Evolutionary conservation across 2,113 vertebrate species (phyloP).

Genomic region (Hyperopisus bebe): DNA sequence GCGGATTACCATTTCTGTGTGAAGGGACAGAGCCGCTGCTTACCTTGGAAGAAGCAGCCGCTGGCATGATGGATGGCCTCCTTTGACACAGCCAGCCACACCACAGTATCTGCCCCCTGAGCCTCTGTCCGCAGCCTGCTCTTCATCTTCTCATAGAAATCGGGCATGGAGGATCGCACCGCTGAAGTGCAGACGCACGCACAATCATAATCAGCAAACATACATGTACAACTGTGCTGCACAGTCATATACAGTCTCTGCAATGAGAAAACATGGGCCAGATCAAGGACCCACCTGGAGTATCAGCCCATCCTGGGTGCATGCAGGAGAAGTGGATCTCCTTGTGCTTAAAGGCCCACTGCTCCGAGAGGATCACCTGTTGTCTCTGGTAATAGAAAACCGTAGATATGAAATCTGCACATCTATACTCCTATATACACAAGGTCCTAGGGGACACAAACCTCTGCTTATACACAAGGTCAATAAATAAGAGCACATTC

Average conservation of each 20-base stretch:
- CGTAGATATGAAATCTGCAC: background rate
- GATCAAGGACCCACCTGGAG: slow-evolving; percentile 56
- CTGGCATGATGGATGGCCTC: slow-evolving; percentile 52
- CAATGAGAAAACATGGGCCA: background rate
- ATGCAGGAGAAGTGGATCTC: slow-evolving; percentile 72
- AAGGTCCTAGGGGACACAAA: background rate
- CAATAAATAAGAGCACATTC: background rate
- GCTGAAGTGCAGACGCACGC: slow-evolving; percentile 42
- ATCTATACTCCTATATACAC: background rate
- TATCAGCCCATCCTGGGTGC: slow-evolving; percentile 77
- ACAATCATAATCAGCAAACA: background rate
- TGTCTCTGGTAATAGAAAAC: slow-evolving; percentile 58
- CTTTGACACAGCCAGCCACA: slow-evolving; percentile 61
- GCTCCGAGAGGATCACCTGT: slow-evolving; percentile 72
- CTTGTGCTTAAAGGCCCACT: slow-evolving; percentile 60
- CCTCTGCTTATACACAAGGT: background rate
- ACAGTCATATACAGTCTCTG: background rate
- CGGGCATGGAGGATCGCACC: slow-evolving; percentile 62
- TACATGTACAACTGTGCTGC: background rate
- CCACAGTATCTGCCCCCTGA: slow-evolving; percentile 67
- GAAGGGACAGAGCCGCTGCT: background rate
- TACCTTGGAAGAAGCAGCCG: slow-evolving; percentile 72
- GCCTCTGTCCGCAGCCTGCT: slow-evolving; percentile 60
- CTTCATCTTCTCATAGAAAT: slow-evolving; percentile 70
- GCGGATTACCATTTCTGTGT: background rate